These are phyloP conservation scores for Silurus asotus DNA, from an alignment of 2,113 vertebrate genomes.

Conservation along the genomic window DNA sequence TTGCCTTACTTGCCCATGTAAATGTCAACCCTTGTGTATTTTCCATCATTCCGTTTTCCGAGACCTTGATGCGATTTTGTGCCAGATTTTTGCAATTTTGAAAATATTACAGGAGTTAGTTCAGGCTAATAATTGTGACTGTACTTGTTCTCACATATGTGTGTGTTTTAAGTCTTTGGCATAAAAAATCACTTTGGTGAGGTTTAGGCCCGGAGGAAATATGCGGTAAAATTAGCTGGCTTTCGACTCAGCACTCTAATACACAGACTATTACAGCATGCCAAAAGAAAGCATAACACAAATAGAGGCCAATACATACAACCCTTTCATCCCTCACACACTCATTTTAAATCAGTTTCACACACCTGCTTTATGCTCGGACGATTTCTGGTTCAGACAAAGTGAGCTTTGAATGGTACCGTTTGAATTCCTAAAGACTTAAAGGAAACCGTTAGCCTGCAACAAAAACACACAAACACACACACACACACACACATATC, in stretches of 20 bases:
- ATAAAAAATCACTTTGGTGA: conserved; percentile 26
- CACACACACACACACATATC: background rate
- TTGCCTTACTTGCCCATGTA: conserved; percentile 27
- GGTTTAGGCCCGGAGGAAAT: conserved; percentile 18
- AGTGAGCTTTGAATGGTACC: background rate
- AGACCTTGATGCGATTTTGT: conserved; percentile 27
- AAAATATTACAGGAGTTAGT: background rate
- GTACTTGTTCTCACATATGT: background rate
- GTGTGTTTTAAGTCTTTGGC: background rate
- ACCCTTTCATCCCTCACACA: background rate
- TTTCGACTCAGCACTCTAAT: background rate
- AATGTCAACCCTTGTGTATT: conserved; percentile 51
- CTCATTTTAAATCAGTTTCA: background rate
- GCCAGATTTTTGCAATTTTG: background rate
- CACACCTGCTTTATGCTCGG: background rate
- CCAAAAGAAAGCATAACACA: conserved; percentile 30
- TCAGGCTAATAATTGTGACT: background rate
- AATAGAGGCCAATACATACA: conserved; percentile 20
- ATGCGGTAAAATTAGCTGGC: background rate
- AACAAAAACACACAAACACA: background rate
- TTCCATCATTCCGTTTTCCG: conserved; percentile 36
- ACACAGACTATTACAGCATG: conserved; percentile 2
- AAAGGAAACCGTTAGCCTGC: background rate
- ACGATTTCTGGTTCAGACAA: background rate
- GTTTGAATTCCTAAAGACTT: background rate